A percentile compares a stretch with the other conserved stretches of the same genome.
phyloP scores from a whole-genome alignment of 2,888 invertebrate species.

The Andricus curvator region DNA sequence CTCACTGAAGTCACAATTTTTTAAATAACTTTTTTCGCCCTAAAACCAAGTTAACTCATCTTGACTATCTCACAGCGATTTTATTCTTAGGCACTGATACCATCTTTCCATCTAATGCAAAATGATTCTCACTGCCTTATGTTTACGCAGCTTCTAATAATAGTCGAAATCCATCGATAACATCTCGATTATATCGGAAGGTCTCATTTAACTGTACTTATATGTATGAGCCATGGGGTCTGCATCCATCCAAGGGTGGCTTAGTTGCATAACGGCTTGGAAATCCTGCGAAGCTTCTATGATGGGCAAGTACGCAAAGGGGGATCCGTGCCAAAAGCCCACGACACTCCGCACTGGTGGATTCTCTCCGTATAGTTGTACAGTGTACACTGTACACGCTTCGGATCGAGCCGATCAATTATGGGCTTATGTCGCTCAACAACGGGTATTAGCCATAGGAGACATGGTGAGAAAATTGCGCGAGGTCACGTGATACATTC shows the following conservation, averaged over 20 bases:
- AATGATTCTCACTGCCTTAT: conserved; percentile 53
- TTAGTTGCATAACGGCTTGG: conserved; percentile 65
- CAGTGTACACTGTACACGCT: conserved; percentile 47
- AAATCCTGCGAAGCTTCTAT: conserved; percentile 58
- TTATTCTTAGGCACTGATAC: conserved; percentile 48
- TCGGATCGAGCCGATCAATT: conserved; percentile 75
- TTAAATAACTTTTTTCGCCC: no score
- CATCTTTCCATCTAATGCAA: conserved; percentile 43
- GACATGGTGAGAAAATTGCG: conserved; percentile 62
- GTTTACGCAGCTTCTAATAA: conserved; percentile 63
- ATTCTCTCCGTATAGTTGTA: conserved; percentile 42
- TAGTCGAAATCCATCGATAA: conserved; percentile 66
- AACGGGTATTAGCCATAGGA: conserved; percentile 71
- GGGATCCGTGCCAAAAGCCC: conserved; percentile 44
- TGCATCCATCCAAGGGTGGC: conserved; percentile 55
- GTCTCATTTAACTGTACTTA: conserved; percentile 62
- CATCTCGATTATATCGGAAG: conserved; percentile 65
- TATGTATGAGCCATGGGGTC: conserved; percentile 34
- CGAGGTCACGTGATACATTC: conserved; percentile 41
- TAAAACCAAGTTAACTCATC: no score
- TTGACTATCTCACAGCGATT: conserved; percentile 21
- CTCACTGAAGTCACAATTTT: no score
- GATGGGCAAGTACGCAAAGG: conserved; percentile 48
- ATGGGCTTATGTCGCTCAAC: conserved; percentile 73
- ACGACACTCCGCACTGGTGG: conserved; percentile 37